These are phyloP conservation scores for Notodonta dromedarius DNA, from an alignment of 2,888 invertebrate species.

Conservation along the genomic window DNA sequence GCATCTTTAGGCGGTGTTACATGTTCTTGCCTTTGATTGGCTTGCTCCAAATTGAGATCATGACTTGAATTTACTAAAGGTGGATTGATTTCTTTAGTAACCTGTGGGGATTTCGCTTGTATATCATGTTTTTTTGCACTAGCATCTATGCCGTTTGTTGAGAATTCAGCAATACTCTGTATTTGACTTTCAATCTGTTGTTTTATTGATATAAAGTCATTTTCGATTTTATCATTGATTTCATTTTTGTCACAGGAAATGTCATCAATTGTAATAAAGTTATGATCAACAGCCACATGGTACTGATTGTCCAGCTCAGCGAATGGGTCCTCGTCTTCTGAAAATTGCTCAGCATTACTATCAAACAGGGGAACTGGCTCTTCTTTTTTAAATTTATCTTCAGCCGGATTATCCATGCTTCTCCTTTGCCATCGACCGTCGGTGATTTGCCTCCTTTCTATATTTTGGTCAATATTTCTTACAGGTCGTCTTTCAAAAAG, in stretches of 20 bases:
- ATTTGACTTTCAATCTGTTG: constrained; percentile 50
- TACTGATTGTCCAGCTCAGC: constrained; percentile 77
- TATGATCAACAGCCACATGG: constrained; percentile 78
- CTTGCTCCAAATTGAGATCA: constrained; percentile 17
- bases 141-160: constrained; percentile 13
- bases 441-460: constrained; percentile 25
- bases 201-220: constrained; percentile 24
- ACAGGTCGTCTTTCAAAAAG: constrained; percentile 55
- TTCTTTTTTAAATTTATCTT: constrained; percentile 36
- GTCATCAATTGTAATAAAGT: constrained; percentile 66
- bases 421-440: constrained; percentile 34
- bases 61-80: constrained; percentile 18
- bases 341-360: constrained; percentile 55
- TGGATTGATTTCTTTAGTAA: constrained; percentile 25
- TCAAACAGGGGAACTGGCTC: constrained; percentile 60
- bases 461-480: constrained; percentile 15
- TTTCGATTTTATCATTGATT: constrained; percentile 11
- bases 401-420: constrained; percentile 44
- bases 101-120: constrained; percentile 16
- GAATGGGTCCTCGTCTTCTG: constrained; percentile 75
- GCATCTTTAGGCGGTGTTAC: constrained; percentile 36
- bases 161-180: constrained; percentile 41
- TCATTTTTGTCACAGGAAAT: constrained; percentile 28
- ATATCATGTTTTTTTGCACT: constrained; percentile 22
- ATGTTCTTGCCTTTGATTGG: constrained; percentile 36